phyloP scores from a whole-genome alignment of 2,888 invertebrate genomes.

The Acanthoscelides obtectus region DNA sequence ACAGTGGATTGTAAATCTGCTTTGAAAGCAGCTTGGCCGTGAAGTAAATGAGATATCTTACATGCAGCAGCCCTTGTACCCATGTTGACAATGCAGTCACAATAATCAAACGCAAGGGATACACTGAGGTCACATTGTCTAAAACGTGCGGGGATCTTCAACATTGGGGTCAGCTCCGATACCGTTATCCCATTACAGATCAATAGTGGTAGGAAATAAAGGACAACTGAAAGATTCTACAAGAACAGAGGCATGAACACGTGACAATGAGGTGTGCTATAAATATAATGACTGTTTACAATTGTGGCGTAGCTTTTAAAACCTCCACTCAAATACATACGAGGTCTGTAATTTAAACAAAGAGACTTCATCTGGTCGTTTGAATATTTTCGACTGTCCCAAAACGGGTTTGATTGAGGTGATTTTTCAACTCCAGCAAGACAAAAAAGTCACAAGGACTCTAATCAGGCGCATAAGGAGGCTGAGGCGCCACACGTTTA shows the following conservation, averaged over 20 bases:
- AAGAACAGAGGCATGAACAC: constrained; percentile 43
- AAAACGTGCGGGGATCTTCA: constrained; percentile 52
- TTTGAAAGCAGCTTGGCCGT: background rate
- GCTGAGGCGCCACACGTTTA: too few relatives aligned
- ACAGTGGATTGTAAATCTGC: too few relatives aligned
- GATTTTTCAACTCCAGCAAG: too few relatives aligned
- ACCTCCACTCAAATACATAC: too few relatives aligned
- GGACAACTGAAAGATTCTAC: constrained; percentile 44
- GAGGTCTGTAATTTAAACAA: too few relatives aligned
- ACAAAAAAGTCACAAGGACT: too few relatives aligned
- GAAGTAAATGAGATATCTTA: constrained; percentile 55
- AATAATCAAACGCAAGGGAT: constrained; percentile 52
- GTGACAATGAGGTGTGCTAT: constrained; percentile 28
- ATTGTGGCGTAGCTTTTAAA: background rate
- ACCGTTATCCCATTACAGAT: constrained; percentile 47
- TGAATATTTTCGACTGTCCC: too few relatives aligned
- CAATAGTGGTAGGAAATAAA: constrained; percentile 46
- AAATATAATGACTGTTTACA: background rate
- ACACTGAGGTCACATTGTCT: constrained; percentile 52
- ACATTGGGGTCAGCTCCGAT: constrained; percentile 49
- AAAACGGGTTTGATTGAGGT: too few relatives aligned
- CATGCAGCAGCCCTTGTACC: constrained; percentile 91
- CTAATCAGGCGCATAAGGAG: too few relatives aligned
- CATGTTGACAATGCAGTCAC: constrained; percentile 65
- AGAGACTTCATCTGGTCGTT: too few relatives aligned